Base-by-base conservation (phyloP, 2,888 invertebrate species). In the Cheilosia scutellata region DNA sequence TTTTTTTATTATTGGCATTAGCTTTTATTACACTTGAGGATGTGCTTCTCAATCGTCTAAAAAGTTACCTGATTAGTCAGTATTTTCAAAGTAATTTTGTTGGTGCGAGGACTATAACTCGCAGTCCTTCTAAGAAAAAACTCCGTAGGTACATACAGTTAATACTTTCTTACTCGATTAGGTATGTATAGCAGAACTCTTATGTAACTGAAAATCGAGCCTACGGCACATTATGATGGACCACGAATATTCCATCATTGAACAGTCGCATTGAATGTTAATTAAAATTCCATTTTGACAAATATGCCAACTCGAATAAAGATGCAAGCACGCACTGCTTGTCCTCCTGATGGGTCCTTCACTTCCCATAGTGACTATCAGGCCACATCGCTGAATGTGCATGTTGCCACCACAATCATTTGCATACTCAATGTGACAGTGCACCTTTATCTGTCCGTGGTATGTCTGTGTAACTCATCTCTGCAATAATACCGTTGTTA, bases 281-380 rank as follows among this genome's bases (percentile, higher is more conserved):
- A 80, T 84, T 77, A 77, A 82, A 76, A 84, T 84, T 79, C 70
- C 72, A 62, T 87, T 83, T 57, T 82, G 72, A 65, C 70, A 72
- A 74, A 74, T 71, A 68, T 68, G 53, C 60, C 75, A 66, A 55
- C 40, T 33, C 40, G 47, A 71, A 58, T 75, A 55, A 37, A 71
- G 40, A 58, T 37, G 7, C 29, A 58, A 62, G 25, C 44, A 58
- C 51, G 72, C 72, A 47, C 65, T 49, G 16, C 40, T 27, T n/a
- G 49, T 42, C 13, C 16, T 20, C 20, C 20, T 20, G 20, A 29
- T 13, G 9, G 7, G 42, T 51, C 57, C 66, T 47, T 80, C 55
- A 68, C 40, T 66, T n/a, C 5, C 20, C 20, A 1, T 16, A 16
- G 29, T 5, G 49, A 25, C 62, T 57, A 62, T 55, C 66, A 75